Evolutionary conservation across 2,113 vertebrate species (phyloP).

Genomic region (Meles meles): DNA sequence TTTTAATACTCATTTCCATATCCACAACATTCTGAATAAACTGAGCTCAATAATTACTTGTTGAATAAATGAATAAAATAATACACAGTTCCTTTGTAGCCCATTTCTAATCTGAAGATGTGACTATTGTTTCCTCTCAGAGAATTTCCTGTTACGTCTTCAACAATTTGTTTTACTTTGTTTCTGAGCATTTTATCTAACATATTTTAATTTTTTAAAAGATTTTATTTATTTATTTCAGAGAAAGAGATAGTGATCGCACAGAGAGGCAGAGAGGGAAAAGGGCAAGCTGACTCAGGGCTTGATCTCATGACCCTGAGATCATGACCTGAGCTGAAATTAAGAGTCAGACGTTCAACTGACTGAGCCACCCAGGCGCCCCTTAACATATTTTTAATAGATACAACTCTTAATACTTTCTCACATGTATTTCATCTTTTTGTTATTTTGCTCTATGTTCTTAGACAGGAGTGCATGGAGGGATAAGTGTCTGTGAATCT

Average conservation of each 20-base stretch:
- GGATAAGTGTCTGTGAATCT: background rate
- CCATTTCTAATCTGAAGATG: background rate
- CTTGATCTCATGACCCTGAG: background rate
- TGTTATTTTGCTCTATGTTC: background rate
- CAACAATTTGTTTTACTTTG: background rate
- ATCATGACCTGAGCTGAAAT: background rate
- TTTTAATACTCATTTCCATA: background rate
- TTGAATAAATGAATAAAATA: background rate
- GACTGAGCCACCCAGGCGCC: background rate
- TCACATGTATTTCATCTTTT: background rate
- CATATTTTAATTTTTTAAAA: background rate
- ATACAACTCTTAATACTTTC: background rate
- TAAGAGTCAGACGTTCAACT: background rate
- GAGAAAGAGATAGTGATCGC: background rate
- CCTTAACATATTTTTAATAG: background rate
- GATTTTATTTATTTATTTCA: background rate
- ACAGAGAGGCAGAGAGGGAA: background rate
- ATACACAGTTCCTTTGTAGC: background rate
- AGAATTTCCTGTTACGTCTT: background rate
- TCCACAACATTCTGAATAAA: background rate
- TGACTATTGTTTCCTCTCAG: background rate
- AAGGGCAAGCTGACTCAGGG: background rate
- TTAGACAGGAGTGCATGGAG: background rate
- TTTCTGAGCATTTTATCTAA: background rate
- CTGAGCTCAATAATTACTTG: background rate